Evolutionary conservation across 2,888 invertebrate species (phyloP), one percentile per base, ranked within the genome.

Genomic region (Xestia c-nigrum): DNA sequence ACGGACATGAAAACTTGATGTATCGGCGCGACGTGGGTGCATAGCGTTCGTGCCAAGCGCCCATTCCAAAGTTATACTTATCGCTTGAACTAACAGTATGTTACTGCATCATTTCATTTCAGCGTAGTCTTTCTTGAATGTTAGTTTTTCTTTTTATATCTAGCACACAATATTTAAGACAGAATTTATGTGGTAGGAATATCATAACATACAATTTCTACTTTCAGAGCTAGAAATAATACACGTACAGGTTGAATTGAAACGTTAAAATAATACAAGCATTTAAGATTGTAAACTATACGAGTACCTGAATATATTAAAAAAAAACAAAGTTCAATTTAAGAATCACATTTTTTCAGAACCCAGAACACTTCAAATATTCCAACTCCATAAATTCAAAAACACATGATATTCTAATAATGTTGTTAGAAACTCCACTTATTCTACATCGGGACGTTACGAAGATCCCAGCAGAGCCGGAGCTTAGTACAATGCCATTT

Each of bases 21-120:
- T 84, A 84, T 84, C 75, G 71, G 1, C 19, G 67, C 67, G 64
- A 79, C 78, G 81, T 78, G 76, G 50, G 67, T 79, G 74, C 72
- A 70, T 80, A 72, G 84, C 73, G 78, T 74, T 79, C 74, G 84
- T 84, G 84, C 74, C 74, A 84, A 79, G 69, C 64, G 19, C 24
- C 73, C 81, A 76, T 84, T 78, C 19, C 69, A 47, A 7, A 71
- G 52, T 71, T 52, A 74, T 68, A 67, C 57, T 78, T 70, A 67
- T 55, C 72, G 67, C 43, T 12, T 64, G 64, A 78, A 82, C 81
- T 72, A 46, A 63, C 46, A 43, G 59, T 21, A 10, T 64, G 71
- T 61, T 74, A 71, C 70, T 74, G 57, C 67, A 74, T 74, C 78
- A 82, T 74, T 81, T 68, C 12, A 70, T 78, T 68, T 74, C 65